Base-by-base conservation (phyloP, 2,888 invertebrate species). In the Crematogaster levior region DNA sequence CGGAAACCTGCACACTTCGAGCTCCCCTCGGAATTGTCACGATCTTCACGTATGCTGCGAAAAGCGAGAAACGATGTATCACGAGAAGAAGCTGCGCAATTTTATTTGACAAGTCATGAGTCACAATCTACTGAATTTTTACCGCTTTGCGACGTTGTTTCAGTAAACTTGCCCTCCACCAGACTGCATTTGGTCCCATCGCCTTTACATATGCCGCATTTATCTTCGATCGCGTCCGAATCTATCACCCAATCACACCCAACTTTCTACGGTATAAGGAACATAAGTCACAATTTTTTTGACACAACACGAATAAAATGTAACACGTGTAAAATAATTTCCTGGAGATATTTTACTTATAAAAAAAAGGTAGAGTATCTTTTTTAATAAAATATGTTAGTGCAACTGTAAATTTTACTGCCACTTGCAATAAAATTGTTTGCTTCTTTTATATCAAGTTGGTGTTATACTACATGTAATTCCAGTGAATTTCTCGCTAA, bases 211-310 rank as follows among this genome's bases (percentile, higher is more conserved):
- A 98, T 95, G 7, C 98, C 98, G 93, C 98, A 98, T 65, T 96
- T 96, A 94, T 98, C 98, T 92, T 98, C 98, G 90, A 96, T 96
- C 43, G 97, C 96, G 74, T 96, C 96, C 0, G 98, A 98, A 92
- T 97, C 97, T 66, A 98, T 96, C 75, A 96, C 95, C 98, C 98
- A 98, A 95, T 98, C 98, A 95, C 98, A 98, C n/a, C 98, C 98
- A 74, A 98, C 97, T 95, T 96, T 97, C 97, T 98, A 95, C 92
- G 96, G 95, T 24, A 51, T n/a, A 5, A 46, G 4, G 53, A 46
- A 61, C 2, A n/a, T 9, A 3, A 27, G 0, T 58, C 10, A 37
- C 1, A 9, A 51, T 12, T n/a, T n/a, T n/a, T n/a, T n/a, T n/a
- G n/a, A n/a, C n/a, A n/a, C n/a, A n/a, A n/a, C n/a, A n/a, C n/a